These are phyloP conservation scores for Natrix natrix DNA, from an alignment of 2,797 vertebrate genomes.

Conservation along the genomic window DNA sequence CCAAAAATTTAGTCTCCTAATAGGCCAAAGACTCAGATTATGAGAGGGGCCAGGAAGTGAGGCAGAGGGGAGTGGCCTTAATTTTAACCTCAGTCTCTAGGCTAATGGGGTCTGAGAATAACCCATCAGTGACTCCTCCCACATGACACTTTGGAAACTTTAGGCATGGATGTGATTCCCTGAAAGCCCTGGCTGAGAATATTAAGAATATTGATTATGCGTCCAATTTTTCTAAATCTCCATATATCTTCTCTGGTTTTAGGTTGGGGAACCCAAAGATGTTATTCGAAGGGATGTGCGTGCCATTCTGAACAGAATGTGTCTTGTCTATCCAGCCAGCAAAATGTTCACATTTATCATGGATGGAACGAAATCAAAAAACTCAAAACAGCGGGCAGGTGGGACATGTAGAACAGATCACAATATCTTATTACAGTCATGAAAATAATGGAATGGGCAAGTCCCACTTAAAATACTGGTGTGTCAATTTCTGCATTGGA, in stretches of 20 bases:
- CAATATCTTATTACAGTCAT: neutral
- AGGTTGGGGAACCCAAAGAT: constrained; percentile 98
- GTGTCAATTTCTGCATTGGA: neutral
- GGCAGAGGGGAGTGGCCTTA: too few species aligned
- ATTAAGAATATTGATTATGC: neutral
- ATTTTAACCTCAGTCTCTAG: too few species aligned
- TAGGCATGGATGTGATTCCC: neutral
- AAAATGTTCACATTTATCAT: constrained; percentile 97
- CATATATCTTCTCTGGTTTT: neutral
- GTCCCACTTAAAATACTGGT: neutral
- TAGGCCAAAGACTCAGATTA: too few species aligned
- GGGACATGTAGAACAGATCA: constrained; percentile 8
- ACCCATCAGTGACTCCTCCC: too few species aligned
- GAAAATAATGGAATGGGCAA: neutral
- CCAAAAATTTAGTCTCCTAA: too few species aligned
- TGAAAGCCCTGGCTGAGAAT: neutral
- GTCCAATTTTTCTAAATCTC: fast-evolving
- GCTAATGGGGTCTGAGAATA: too few species aligned
- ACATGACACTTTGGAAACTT: too few species aligned
- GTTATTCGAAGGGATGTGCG: constrained; percentile 94
- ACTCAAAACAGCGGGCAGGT: constrained; percentile 97
- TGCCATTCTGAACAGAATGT: constrained; percentile 89
- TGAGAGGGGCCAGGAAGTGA: too few species aligned
- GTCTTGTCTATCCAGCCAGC: constrained; percentile 93
- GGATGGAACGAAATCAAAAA: constrained; percentile 98